phyloP scores from a whole-genome alignment of 1,140 invertebrate species.

The Gryon sp. region DNA sequence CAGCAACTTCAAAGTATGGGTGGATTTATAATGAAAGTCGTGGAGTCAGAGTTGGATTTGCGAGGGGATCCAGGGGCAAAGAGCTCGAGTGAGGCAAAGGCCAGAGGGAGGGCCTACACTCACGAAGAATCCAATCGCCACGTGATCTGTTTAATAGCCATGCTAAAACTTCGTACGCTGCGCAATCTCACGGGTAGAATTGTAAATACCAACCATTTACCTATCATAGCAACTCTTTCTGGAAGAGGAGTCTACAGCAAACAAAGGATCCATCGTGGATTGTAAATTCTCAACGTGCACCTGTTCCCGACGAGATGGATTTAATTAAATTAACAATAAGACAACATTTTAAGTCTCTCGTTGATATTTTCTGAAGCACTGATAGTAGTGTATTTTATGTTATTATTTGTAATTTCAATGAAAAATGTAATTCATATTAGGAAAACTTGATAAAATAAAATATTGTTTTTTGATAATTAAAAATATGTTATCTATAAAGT shows the following conservation, averaged over 20 bases:
- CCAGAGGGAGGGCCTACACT: slow-evolving; percentile 58
- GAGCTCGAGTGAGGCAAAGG: slow-evolving; percentile 60
- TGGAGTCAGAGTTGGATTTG: slow-evolving; percentile 77
- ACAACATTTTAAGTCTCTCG: too few species aligned
- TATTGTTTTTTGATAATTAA: too few species aligned
- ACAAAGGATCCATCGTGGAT: slow-evolving; percentile 27
- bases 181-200: slow-evolving; percentile 71
- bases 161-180: slow-evolving; percentile 70
- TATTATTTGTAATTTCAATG: too few species aligned
- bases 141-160: slow-evolving; percentile 77
- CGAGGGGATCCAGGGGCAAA: slow-evolving; percentile 69
- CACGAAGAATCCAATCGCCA: slow-evolving; percentile 76
- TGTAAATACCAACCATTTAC: slow-evolving; percentile 72
- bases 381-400: too few species aligned
- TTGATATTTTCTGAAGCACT: too few species aligned
- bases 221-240: slow-evolving; percentile 66
- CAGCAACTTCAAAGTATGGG: slow-evolving; percentile 53
- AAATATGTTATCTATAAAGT: too few species aligned
- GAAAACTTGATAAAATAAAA: too few species aligned
- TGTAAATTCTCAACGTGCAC: slow-evolving; percentile 59
- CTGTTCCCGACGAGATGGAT: slow-evolving; percentile 54
- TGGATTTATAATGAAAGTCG: slow-evolving; percentile 80
- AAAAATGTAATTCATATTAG: too few species aligned
- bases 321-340: slow-evolving; percentile 63
- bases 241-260: slow-evolving; percentile 7